A percentile compares a stretch with the other conserved stretches of the same genome.
Evolutionary conservation across 1,140 invertebrate genomes (phyloP).

Genomic region (Penaeus indicus): DNA sequence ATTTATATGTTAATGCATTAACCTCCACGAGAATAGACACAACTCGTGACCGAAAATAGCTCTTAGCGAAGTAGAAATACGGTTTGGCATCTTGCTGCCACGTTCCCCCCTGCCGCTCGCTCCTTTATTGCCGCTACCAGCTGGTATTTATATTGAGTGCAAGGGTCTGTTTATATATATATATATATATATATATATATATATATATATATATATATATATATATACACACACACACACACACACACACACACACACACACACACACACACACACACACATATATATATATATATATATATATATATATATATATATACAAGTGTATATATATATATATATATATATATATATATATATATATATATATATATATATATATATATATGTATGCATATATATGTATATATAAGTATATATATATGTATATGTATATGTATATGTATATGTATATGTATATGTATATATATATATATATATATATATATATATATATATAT

Average conservation of each 20-base stretch:
- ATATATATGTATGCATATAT: slow-evolving; percentile 19
- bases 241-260: slow-evolving; percentile 7
- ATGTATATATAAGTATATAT: slow-evolving; percentile 4
- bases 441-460: slow-evolving; percentile 29
- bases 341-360: slow-evolving; percentile 25
- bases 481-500: slow-evolving; percentile 28
- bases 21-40: too few species aligned
- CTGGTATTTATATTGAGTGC: too few species aligned
- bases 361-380: slow-evolving; percentile 7
- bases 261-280: slow-evolving; percentile 7
- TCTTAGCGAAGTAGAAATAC: too few species aligned
- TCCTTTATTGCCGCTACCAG: too few species aligned
- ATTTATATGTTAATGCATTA: neutral
- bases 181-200: slow-evolving; percentile 21
- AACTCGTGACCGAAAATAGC: too few species aligned
- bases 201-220: neutral
- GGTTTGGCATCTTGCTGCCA: too few species aligned
- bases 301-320: slow-evolving; percentile 24
- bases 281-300: slow-evolving; percentile 26
- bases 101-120: too few species aligned
- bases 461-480: slow-evolving; percentile 17
- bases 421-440: slow-evolving; percentile 7
- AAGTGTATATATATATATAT: slow-evolving; percentile 29
- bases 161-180: neutral
- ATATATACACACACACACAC: slow-evolving; percentile 2